Evolutionary conservation across 2,797 vertebrate genomes (phyloP), one percentile per base, ranked within the genome.

Genomic region (Melanitta fusca): DNA sequence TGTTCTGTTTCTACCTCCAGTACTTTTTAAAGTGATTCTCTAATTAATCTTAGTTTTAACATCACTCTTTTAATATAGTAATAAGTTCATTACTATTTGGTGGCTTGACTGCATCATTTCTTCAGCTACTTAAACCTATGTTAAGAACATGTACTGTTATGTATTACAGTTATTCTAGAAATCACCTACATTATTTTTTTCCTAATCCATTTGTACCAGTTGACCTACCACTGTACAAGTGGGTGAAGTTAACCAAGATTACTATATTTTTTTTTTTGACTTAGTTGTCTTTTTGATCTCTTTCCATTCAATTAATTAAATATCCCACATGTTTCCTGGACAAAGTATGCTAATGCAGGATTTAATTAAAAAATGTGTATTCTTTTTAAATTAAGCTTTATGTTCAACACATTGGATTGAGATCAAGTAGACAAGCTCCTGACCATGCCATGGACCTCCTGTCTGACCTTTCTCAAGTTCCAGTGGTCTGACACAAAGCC

Each of bases 1-100:
- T 12, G 1, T 43, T 70, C 53, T 68, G 3, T 90, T 93, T 58
- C 45, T 84, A 11, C 30, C 13, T 85, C 21, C 32, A 41, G 12
- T 68, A 61, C 4, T 51, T 72, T 88, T 41, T 88, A 43, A 69
- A 91, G 18, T 5, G 39, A 16, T 54, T 80, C 5, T 7, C 3
- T 80, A 78, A 83, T 80, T 62, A 49, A 15, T 47, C 49, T 47
- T 1, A 8, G 3, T 73, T 91, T 87, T 80, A 57, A 65, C 6
- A 18, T 90, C 51, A 17, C 0, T 0, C 3, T 78, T 13, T 60
- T 81, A 89, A 36, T 13, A 1, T 21, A 69, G 11, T 43, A 68
- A 47, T 58, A 54, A 61, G 2, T 45, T 85, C 27, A 58, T 91
- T 65, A 58, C 10, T 89, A 43, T 70, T 74, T 32, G 22, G 24